Evolutionary conservation across 2,797 vertebrate genomes (phyloP), one percentile per base, ranked within the genome.

Genomic region (Cirrhinus molitorella): DNA sequence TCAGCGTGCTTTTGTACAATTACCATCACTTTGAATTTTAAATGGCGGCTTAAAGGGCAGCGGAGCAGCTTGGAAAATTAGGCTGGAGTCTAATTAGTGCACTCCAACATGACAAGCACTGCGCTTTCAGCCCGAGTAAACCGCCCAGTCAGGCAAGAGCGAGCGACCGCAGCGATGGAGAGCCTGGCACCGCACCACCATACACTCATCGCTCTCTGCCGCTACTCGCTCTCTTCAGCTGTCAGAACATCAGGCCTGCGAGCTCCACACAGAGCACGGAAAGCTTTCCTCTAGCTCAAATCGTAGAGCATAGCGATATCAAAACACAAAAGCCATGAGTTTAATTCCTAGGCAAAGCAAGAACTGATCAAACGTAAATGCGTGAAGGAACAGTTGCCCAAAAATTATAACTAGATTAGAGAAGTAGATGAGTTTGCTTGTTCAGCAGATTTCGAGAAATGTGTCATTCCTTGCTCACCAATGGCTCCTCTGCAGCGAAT

Each of bases 1-100:
- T 96, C 96, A 96, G 96, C 94, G 94, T 94, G 96, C 94, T 95
- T 96, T 94, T 93, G 94, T 96, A 96, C 95, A 96, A 96, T 97
- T 97, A 96, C 95, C 94, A 96, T 97, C 96, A 95, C 96, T 98
- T 97, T 97, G 95, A 97, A 98, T 97, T 97, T 96, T 96, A 98
- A 99, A 98, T 97, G 94, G 95, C 95, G 94, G 96, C 97, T 97
- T 97, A 98, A 97, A 98, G 96, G 95, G 96, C 96, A 97, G 94
- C 91, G 96, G 96, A 96, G 94, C 96, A 96, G 96, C 96, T 95
- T 96, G 95, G 95, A 95, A 97, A 98, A 99, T 98, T 98, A 98
- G 96, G 96, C 95, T 94, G 93, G 94, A 95, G 95, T 94, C 96
- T 97, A 98, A 97, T 99, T 98, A 99, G 97, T 95, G 93, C 95